phyloP scores from a whole-genome alignment of 2,113 vertebrate genomes.

The Entelurus aequoreus region DNA sequence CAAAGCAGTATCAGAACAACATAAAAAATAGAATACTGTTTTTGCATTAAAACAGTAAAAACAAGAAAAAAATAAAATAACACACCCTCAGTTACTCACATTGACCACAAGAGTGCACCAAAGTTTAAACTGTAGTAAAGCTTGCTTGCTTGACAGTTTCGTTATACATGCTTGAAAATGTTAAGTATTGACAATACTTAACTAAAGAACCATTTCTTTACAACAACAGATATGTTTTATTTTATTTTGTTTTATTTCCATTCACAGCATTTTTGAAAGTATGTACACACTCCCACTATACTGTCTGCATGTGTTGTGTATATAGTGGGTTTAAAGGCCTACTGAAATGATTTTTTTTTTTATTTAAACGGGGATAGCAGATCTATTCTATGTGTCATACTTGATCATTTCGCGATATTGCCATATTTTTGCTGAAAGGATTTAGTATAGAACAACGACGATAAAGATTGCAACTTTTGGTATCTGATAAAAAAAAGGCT shows the following conservation, averaged over 20 bases:
- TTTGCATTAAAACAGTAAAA: too few relatives aligned
- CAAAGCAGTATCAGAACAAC: neutral
- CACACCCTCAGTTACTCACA: neutral
- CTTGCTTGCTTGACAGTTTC: neutral
- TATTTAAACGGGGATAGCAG: too few relatives aligned
- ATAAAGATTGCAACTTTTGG: too few relatives aligned
- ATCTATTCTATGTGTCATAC: too few relatives aligned
- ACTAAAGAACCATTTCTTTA: neutral
- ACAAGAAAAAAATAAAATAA: neutral
- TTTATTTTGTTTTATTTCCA: neutral
- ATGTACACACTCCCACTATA: constrained; percentile 6
- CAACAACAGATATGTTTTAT: neutral
- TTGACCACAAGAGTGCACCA: constrained; percentile 44
- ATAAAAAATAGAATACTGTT: too few relatives aligned
- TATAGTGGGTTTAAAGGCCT: constrained; percentile 54
- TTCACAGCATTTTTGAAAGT: neutral
- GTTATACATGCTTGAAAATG: neutral
- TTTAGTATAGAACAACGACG: too few relatives aligned
- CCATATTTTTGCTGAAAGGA: too few relatives aligned
- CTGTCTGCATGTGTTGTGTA: constrained; percentile 35
- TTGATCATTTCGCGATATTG: too few relatives aligned
- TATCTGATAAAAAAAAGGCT: too few relatives aligned
- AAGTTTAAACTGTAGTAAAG: constrained; percentile 1
- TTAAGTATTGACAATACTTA: constrained; percentile 1
- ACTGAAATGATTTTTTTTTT: too few relatives aligned